Evolutionary conservation across 2,888 invertebrate species (phyloP).

Genomic region (Polydesmus complanatus): DNA sequence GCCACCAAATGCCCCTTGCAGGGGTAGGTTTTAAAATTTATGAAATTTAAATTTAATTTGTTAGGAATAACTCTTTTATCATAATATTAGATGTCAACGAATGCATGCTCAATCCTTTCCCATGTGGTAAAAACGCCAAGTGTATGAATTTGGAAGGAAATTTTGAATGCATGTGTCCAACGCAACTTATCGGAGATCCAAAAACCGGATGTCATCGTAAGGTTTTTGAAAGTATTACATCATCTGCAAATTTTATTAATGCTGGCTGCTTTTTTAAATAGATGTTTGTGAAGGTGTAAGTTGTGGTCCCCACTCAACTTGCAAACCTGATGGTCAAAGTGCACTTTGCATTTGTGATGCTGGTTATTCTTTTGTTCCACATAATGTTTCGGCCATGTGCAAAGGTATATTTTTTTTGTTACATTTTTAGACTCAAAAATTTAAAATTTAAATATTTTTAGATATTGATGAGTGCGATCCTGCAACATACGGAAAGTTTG

Average conservation of each 20-base stretch:
- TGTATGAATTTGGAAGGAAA: slow-evolving; percentile 26
- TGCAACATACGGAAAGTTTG: slow-evolving; percentile 52
- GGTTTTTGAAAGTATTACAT: slow-evolving; percentile 12
- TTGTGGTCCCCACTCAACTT: slow-evolving; percentile 75
- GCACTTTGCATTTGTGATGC: slow-evolving; percentile 85
- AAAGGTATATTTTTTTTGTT: slow-evolving; percentile 38
- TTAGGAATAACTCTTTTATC: neutral
- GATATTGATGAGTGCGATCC: slow-evolving; percentile 84
- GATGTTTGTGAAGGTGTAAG: slow-evolving; percentile 84
- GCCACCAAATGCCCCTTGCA: slow-evolving; percentile 20
- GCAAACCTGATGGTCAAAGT: slow-evolving; percentile 74
- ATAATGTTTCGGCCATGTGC: slow-evolving; percentile 75
- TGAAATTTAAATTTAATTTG: neutral
- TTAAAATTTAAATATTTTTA: slow-evolving; percentile 23
- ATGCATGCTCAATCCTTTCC: slow-evolving; percentile 24
- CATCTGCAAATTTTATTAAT: neutral
- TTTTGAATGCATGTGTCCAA: slow-evolving; percentile 25
- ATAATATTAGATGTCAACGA: slow-evolving; percentile 20
- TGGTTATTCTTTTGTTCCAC: slow-evolving; percentile 84
- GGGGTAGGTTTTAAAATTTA: slow-evolving; percentile 18
- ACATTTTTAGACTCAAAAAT: slow-evolving; percentile 5
- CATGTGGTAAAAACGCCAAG: slow-evolving; percentile 26
- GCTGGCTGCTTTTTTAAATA: slow-evolving; percentile 21
- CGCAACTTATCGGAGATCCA: slow-evolving; percentile 25
- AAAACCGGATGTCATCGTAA: slow-evolving; percentile 24